Evolutionary conservation across 2,888 invertebrate genomes (phyloP), one percentile per base, ranked within the genome.

Genomic region (Alentia gelatinosa): DNA sequence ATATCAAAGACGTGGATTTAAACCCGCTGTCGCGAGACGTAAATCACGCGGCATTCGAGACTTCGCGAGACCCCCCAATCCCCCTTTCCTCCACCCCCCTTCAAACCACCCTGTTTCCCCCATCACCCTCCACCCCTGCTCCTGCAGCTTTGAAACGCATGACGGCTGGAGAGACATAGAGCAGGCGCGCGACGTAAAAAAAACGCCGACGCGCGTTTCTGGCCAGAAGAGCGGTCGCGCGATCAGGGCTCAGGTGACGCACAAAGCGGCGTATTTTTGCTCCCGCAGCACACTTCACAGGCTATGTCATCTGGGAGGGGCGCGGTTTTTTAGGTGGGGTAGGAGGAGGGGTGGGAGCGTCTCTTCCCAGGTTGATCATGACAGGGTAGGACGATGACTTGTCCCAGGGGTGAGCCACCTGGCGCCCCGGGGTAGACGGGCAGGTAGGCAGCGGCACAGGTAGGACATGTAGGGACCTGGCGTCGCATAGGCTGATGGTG

Each of bases 251-350:
- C 83, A 83, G 83, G 40, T 83, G 83, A 83, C 83, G 83, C 83
- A 83, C 40, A 83, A 83, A 83, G 83, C 35, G 40, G 37, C 39
- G 3, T 39, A 83, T 83, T 83, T 83, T 83, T 83, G 83, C 83
- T 83, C 83, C 83, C 83, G 83, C 39, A 30, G 39, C 83, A 83
- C 83, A 83, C 83, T 83, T 83, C 83, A 83, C 39, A 83, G 83
- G 39, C 83, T 83, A 83, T 83, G 83, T 40, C 83, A 83, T 83
- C 83, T 39, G 39, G 75, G 39, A 68, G 26, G 4, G 30, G 68
- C 12, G 68, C 3, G 26, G 30, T 68, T 68, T 68, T 68, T 63
- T 68, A 30, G n/a, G n/a, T 4, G 33, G n/a, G 15, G 3, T 30
- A 4, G 68, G 68, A 30, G n/a, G 56, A 9, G 3, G 5, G 56